Evolutionary conservation across 37 sponge, comb jelly and placozoan species (phyloP).

Genomic region (Geodia barretti): DNA sequence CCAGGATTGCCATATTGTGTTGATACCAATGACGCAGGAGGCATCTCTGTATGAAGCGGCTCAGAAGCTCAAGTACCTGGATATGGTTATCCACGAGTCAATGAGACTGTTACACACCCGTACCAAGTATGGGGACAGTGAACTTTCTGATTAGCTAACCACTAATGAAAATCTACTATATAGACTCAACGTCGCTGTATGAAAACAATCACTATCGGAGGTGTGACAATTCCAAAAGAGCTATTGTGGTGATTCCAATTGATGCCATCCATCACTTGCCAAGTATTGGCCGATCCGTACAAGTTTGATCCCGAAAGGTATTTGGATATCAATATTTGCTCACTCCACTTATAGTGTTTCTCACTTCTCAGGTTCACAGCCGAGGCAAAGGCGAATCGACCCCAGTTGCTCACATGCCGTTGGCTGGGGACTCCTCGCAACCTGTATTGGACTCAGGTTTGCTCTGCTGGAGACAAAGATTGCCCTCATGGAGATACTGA

Average conservation of each 20-base stretch:
- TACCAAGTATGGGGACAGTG: too few species aligned
- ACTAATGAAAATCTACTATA: too few species aligned
- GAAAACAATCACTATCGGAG: constrained; percentile 9
- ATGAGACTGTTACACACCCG: constrained; percentile 72
- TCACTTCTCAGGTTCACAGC: constrained; percentile 48
- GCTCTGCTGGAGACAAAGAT: constrained; percentile 79
- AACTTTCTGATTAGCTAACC: too few species aligned
- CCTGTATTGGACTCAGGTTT: constrained; percentile 83
- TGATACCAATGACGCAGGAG: too few species aligned
- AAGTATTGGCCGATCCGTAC: constrained; percentile 73
- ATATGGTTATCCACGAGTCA: constrained; percentile 76
- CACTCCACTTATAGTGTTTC: background rate
- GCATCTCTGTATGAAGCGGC: constrained; percentile 62
- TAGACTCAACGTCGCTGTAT: constrained; percentile 9
- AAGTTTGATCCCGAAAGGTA: constrained; percentile 81
- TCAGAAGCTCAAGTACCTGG: constrained; percentile 70
- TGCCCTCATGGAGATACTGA: constrained; percentile 53
- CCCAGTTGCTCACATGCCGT: constrained; percentile 66
- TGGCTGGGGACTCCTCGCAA: too few species aligned
- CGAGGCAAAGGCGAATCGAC: constrained; percentile 61
- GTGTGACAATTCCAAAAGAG: constrained; percentile 47
- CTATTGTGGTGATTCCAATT: constrained; percentile 38
- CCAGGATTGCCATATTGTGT: too few species aligned
- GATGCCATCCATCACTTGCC: constrained; percentile 56
- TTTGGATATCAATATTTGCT: background rate